Conservation (phyloP, 1,140 invertebrate species). For the Papilio xuthus region DNA sequence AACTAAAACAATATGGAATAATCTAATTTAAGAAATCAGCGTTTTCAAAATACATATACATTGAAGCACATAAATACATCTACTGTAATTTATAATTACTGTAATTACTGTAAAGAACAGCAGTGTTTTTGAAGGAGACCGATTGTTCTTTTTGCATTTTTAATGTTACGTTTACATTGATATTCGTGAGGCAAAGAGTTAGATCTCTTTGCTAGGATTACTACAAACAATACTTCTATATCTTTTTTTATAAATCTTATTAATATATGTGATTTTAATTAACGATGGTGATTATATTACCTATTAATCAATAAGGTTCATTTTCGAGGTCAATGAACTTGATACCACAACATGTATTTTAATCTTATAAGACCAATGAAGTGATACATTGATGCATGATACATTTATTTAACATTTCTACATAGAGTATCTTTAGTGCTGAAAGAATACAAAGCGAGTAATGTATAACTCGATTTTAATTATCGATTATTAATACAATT, state of each 20-base stretch:
- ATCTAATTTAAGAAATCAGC: conserved; percentile 21
- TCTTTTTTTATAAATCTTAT: background rate
- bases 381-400: conserved; percentile 4
- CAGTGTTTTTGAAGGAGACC: background rate
- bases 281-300: background rate
- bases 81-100: conserved; percentile 1
- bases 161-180: background rate
- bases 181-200: background rate
- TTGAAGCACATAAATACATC: conserved; percentile 1
- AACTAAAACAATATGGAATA: conserved; percentile 24
- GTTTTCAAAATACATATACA: conserved; percentile 26
- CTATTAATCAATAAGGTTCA: too few species aligned
- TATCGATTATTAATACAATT: conserved; percentile 62
- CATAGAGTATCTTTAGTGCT: background rate
- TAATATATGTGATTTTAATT: background rate
- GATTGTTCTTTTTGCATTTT: background rate
- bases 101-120: background rate
- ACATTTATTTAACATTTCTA: conserved; percentile 18
- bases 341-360: background rate
- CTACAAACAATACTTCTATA: background rate
- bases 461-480: conserved; percentile 25
- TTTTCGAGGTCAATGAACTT: background rate
- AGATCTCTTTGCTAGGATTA: background rate
- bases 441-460: conserved; percentile 19
- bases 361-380: background rate